Percentiles rank a stretch among this genome's conserved stretches.
These are phyloP conservation scores for Penaeus monodon DNA, from an alignment of 2,888 invertebrate genomes.

Conservation along the genomic window DNA sequence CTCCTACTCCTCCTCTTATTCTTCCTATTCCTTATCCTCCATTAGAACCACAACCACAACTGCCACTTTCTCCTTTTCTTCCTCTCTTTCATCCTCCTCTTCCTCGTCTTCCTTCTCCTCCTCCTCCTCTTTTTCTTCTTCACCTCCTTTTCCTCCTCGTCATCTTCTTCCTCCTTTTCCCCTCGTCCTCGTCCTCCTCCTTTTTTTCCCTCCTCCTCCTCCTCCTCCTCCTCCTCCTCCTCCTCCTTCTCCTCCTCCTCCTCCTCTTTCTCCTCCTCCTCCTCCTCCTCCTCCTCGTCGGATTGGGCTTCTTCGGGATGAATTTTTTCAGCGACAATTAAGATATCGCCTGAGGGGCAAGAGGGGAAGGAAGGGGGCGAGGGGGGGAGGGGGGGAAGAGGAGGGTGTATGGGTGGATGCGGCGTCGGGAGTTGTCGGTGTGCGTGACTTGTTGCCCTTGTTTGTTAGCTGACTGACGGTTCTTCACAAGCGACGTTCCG, in stretches of 20 bases:
- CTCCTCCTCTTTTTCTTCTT: not conserved
- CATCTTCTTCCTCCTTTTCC: not conserved
- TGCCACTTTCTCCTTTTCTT: not conserved
- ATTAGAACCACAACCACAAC: no score
- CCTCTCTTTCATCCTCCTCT: not conserved
- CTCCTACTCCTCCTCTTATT: not conserved
- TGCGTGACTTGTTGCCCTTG: conserved; percentile 20
- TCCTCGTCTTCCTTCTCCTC: not conserved
- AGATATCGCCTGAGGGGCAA: conserved; percentile 25
- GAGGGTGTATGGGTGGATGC: not conserved
- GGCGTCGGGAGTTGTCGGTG: conserved; percentile 5
- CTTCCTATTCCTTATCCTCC: not conserved
- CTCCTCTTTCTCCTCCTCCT: not conserved
- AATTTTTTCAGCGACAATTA: conserved; percentile 42
- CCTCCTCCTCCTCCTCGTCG: not conserved
- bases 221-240: not conserved
- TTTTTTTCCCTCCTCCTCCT: not conserved
- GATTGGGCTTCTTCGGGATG: conserved; percentile 10
- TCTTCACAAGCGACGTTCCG: no score
- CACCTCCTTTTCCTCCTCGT: not conserved
- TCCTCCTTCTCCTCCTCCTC: not conserved
- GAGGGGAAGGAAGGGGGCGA: not conserved
- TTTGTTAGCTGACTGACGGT: conserved; percentile 15
- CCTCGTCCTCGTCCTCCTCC: not conserved
- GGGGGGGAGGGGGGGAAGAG: not conserved